phyloP scores from a whole-genome alignment of 1,140 invertebrate species.

The Maniola jurtina region DNA sequence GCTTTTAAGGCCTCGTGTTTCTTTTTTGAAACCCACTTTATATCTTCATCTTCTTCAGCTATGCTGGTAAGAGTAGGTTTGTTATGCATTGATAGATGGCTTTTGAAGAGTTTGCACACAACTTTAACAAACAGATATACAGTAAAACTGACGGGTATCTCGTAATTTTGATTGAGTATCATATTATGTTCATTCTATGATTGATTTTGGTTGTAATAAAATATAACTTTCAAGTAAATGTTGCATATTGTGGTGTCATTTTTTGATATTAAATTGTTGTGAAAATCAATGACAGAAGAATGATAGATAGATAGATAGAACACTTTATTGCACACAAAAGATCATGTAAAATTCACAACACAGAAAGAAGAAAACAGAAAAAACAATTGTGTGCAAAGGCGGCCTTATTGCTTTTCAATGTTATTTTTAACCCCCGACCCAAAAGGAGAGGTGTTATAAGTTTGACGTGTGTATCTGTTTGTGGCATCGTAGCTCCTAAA shows the following conservation, averaged over 20 bases:
- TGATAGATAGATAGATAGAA: background rate
- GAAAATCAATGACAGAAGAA: conserved; percentile 7
- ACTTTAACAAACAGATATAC: conserved; percentile 56
- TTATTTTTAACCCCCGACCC: too few relatives aligned
- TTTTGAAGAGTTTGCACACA: conserved; percentile 37
- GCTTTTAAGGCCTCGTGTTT: conserved; percentile 69
- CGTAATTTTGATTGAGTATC: conserved; percentile 63
- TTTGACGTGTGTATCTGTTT: too few relatives aligned
- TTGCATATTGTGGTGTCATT: conserved; percentile 56
- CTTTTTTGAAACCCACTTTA: conserved; percentile 72
- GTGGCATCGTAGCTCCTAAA: too few relatives aligned
- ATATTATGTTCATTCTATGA: conserved; percentile 47
- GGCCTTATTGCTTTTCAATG: too few relatives aligned
- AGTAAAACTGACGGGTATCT: conserved; percentile 52
- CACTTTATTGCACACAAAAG: too few relatives aligned
- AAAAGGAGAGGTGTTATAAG: too few relatives aligned
- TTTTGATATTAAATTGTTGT: conserved; percentile 30
- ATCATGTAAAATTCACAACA: too few relatives aligned
- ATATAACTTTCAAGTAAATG: conserved; percentile 33
- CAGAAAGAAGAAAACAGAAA: too few relatives aligned
- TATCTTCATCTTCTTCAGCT: conserved; percentile 49
- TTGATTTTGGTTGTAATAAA: conserved; percentile 41
- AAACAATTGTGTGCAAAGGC: too few relatives aligned
- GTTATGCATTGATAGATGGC: conserved; percentile 46
- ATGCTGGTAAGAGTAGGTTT: conserved; percentile 51